A percentile compares a stretch with the other conserved stretches of the same genome.
phyloP scores from a whole-genome alignment of 2,113 vertebrate genomes.

The Ctenodactylus gundi region DNA sequence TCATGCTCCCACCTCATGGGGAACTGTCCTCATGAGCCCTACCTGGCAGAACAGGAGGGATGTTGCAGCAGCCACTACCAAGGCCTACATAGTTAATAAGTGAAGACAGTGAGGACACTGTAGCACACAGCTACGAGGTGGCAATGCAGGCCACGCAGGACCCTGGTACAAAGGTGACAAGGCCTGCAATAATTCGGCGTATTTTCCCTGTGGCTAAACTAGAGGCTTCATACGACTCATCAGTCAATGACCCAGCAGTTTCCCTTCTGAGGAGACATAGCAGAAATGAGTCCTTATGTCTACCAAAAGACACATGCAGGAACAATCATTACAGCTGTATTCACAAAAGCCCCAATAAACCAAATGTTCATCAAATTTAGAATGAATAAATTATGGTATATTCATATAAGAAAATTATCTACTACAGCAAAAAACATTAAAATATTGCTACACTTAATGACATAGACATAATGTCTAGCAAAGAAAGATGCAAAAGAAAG shows the following conservation, averaged over 20 bases:
- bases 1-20: background rate
- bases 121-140: background rate
- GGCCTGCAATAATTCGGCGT: background rate
- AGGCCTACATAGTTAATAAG: background rate
- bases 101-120: background rate
- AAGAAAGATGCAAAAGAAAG: background rate
- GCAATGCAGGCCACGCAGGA: fast-evolving
- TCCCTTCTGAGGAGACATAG: background rate
- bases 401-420: background rate
- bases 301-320: background rate
- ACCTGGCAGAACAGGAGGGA: background rate
- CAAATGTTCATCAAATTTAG: background rate
- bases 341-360: background rate
- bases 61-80: background rate
- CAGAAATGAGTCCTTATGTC: background rate
- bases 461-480: background rate
- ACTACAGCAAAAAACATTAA: background rate
- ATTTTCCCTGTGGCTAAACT: background rate
- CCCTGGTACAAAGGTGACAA: background rate
- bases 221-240: background rate
- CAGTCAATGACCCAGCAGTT: background rate
- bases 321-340: background rate
- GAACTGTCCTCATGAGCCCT: background rate
- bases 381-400: background rate
- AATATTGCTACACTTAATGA: background rate